Percentiles rank a stretch among this genome's conserved stretches.
Conservation (phyloP, 2,113 vertebrate genomes). For the Carassius gibelio region DNA sequence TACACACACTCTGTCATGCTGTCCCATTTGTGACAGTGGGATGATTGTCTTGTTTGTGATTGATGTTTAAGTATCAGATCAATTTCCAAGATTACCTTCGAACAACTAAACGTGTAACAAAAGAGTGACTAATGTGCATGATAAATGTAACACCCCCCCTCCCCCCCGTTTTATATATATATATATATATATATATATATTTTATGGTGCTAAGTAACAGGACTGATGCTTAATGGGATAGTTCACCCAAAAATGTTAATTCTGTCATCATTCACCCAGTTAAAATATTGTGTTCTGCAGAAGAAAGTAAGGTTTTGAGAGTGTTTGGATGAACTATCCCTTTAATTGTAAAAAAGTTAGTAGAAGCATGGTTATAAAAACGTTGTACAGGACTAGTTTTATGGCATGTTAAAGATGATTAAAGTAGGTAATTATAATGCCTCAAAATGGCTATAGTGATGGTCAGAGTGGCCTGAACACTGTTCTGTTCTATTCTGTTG, state of each 20-base stretch:
- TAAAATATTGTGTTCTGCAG: not conserved
- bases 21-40: too few relatives aligned
- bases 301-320: not conserved
- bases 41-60: not conserved
- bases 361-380: not conserved
- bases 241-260: not conserved
- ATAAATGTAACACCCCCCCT: not conserved
- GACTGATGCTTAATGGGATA: not conserved
- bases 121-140: not conserved
- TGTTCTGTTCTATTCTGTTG: constrained; percentile 34
- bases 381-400: not conserved
- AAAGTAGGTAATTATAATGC: not conserved
- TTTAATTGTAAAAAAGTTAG: not conserved
- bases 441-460: not conserved
- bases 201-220: not conserved
- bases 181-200: too few relatives aligned
- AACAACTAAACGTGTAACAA: not conserved
- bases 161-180: too few relatives aligned
- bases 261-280: not conserved
- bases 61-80: constrained; percentile 1
- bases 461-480: not conserved
- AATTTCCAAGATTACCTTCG: not conserved
- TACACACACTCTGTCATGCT: not conserved
- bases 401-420: not conserved
- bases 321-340: not conserved